Evolutionary conservation across 2,113 vertebrate genomes (phyloP).

Genomic region (Mirza zaza): DNA sequence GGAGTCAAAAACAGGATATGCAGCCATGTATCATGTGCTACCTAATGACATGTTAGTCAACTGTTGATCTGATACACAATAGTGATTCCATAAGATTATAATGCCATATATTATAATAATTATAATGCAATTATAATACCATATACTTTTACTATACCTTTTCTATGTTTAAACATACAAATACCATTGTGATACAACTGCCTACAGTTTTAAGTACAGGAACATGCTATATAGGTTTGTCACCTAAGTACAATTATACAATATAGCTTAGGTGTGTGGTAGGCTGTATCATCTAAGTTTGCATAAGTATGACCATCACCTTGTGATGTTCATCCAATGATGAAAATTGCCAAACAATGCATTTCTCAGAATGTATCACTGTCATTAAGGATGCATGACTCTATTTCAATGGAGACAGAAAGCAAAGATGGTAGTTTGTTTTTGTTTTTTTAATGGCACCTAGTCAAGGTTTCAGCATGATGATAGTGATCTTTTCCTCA

Average conservation of each 20-base stretch:
- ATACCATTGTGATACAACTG: neutral
- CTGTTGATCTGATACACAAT: neutral
- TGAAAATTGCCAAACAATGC: neutral
- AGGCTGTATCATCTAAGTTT: neutral
- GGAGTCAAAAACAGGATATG: neutral
- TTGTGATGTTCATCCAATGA: neutral
- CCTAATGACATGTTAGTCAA: neutral
- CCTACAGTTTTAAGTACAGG: neutral
- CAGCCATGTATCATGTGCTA: neutral
- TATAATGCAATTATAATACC: neutral
- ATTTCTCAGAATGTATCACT: neutral
- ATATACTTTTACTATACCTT: neutral
- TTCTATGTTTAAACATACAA: neutral
- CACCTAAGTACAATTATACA: neutral
- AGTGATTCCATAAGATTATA: neutral
- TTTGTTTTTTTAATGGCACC: neutral
- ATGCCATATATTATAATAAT: no score
- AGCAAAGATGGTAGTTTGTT: neutral
- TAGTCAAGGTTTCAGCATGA: neutral
- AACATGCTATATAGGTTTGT: neutral
- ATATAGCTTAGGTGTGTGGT: neutral
- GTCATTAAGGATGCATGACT: neutral
- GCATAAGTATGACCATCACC: neutral
- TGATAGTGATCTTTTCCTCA: neutral
- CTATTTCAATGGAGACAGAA: neutral